These are phyloP conservation scores for Epirrita christyi DNA, from an alignment of 2,888 invertebrate genomes.

Conservation along the genomic window DNA sequence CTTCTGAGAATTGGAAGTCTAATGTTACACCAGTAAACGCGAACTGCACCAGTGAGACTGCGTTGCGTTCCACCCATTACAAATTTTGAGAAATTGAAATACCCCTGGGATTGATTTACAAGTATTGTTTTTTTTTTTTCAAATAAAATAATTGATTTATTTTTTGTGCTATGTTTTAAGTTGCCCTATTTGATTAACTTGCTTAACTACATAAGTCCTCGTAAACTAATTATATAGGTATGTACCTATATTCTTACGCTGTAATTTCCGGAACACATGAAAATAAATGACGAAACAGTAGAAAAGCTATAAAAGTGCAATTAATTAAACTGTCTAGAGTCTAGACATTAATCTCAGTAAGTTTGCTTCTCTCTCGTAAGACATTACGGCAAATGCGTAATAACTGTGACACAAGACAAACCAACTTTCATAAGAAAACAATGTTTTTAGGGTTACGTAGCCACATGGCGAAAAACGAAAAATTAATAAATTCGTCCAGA, in stretches of 20 bases:
- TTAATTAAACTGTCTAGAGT: constrained; percentile 33
- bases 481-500: no score
- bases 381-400: constrained; percentile 76
- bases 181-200: no score
- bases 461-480: no score
- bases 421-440: constrained; percentile 56
- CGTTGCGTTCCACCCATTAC: no score
- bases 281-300: constrained; percentile 16
- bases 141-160: no score
- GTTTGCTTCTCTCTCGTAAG: constrained; percentile 69
- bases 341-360: constrained; percentile 51
- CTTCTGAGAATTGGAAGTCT: neutral
- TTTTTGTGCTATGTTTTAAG: no score
- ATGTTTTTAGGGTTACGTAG: constrained; percentile 38
- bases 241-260: neutral
- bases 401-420: constrained; percentile 71
- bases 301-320: constrained; percentile 32
- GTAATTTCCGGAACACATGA: neutral
- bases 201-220: no score
- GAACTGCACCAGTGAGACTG: neutral
- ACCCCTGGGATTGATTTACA: no score
- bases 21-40: neutral
- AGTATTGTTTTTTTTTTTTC: no score
- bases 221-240: no score
- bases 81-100: no score